A percentile compares a stretch with the other conserved stretches of the same genome.
phyloP scores from a whole-genome alignment of 2,797 vertebrate genomes.

The Xenentodon cancila region DNA sequence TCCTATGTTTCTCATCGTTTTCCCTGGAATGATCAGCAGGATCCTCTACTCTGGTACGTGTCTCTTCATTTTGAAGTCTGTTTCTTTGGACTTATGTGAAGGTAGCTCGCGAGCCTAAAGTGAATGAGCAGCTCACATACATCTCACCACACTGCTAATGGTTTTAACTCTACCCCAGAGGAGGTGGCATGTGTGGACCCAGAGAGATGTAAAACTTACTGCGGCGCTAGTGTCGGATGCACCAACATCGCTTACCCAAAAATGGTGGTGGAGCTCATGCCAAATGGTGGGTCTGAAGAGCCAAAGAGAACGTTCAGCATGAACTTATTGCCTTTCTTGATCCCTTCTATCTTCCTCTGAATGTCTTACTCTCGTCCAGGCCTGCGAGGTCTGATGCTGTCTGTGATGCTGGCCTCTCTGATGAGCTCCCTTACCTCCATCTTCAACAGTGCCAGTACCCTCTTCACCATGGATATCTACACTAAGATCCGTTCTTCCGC shows the following conservation, averaged over 20 bases:
- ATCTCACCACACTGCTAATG: neutral
- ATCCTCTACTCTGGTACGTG: constrained; percentile 89
- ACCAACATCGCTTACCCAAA: constrained; percentile 94
- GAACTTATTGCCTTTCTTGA: neutral
- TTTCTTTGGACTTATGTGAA: neutral
- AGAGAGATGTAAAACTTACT: constrained; percentile 74
- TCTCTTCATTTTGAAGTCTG: neutral
- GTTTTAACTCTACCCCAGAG: constrained; percentile 75
- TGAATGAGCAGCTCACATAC: neutral
- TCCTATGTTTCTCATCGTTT: constrained; percentile 95
- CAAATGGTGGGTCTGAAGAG: constrained; percentile 82
- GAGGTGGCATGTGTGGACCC: constrained; percentile 89
- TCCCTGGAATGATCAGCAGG: constrained; percentile 96
- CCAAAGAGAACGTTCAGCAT: neutral
- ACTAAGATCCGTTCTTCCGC: constrained; percentile 84
- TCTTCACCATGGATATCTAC: constrained; percentile 97
- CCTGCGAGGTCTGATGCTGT: constrained; percentile 94
- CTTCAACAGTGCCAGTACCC: constrained; percentile 95
- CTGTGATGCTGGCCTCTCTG: constrained; percentile 96
- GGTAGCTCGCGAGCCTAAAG: neutral
- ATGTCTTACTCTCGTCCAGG: constrained; percentile 75
- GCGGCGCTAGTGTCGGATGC: constrained; percentile 89
- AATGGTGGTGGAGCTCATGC: constrained; percentile 94
- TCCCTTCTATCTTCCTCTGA: neutral
- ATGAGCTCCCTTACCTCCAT: constrained; percentile 98